phyloP scores from a whole-genome alignment of 2,888 invertebrate species.

The Notodonta ziczac region DNA sequence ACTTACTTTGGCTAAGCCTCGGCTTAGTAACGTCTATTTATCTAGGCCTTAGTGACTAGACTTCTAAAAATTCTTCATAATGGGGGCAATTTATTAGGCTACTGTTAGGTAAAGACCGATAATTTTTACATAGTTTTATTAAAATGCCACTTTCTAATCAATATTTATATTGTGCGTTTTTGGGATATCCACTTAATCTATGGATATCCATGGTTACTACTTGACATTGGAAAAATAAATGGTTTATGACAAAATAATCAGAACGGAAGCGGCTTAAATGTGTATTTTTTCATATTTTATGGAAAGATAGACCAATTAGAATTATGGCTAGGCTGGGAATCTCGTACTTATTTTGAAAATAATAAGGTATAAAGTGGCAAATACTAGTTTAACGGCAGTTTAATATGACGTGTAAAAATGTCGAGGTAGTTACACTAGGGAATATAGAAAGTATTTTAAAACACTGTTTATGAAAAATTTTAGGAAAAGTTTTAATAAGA shows the following conservation, averaged over 20 bases:
- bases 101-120: conserved; percentile 42
- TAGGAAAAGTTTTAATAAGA: conserved; percentile 50
- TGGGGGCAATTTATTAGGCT: conserved; percentile 58
- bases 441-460: conserved; percentile 51
- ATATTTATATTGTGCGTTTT: conserved; percentile 42
- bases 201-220: background rate
- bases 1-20: no score
- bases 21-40: no score
- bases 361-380: conserved; percentile 34
- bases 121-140: conserved; percentile 37
- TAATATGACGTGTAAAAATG: conserved; percentile 45
- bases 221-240: no score
- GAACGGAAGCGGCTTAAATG: no score
- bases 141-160: conserved; percentile 33
- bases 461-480: conserved; percentile 52
- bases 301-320: background rate
- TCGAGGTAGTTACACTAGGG: conserved; percentile 59
- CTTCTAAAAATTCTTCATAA: conserved; percentile 45
- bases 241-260: no score
- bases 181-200: conserved; percentile 4
- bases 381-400: conserved; percentile 35
- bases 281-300: no score
- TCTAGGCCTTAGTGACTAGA: conserved; percentile 59
- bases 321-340: background rate
- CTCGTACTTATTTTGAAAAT: background rate